Evolutionary conservation across 2,113 vertebrate genomes (phyloP), one percentile per base, ranked within the genome.

Genomic region (Hemiprocne comata): DNA sequence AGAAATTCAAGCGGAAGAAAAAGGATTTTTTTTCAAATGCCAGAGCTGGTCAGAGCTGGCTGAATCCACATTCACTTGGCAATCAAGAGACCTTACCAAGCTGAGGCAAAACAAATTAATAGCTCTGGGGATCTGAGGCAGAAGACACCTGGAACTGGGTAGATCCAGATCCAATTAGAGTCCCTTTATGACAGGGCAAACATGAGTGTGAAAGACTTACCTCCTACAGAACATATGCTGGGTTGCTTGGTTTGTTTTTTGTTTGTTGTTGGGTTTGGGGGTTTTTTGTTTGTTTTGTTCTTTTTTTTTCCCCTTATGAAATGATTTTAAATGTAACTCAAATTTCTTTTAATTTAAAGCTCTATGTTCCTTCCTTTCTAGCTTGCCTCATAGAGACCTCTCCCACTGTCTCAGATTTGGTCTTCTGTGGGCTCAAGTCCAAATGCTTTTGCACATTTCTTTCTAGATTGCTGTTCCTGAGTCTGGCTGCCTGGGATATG

Each of bases 21-120:
- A 94, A 81, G 62, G 34, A 76, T 93, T 93, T 96, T 93, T 96
- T 97, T 95, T 95, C 79, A 90, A 70, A 87, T 90, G 88, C 88
- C 91, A 81, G 87, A 87, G 86, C 89, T 93, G 93, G 94, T 93
- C 89, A 85, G 91, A 95, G 89, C 88, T 90, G 77, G 95, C 72
- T 96, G 94, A 82, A 94, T 91, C 92, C 81, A 73, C 74, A 74
- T 93, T 92, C 58, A 15, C 44, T 83, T 54, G 71, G 88, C 66
- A 88, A 81, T 86, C 79, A 57, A 87, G 82, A 88, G 29, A 58
- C 61, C 25, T 57, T 78, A 78, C 82, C 86, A 86, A 95, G 85
- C 53, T 66, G 75, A 91, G 71, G 83, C 73, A 91, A 93, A 93
- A 77, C 71, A 74, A 93, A 83, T 13, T 3, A 92, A 78, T 34